phyloP scores from a whole-genome alignment of 2,888 invertebrate genomes.

The Drosophila macrothrix region DNA sequence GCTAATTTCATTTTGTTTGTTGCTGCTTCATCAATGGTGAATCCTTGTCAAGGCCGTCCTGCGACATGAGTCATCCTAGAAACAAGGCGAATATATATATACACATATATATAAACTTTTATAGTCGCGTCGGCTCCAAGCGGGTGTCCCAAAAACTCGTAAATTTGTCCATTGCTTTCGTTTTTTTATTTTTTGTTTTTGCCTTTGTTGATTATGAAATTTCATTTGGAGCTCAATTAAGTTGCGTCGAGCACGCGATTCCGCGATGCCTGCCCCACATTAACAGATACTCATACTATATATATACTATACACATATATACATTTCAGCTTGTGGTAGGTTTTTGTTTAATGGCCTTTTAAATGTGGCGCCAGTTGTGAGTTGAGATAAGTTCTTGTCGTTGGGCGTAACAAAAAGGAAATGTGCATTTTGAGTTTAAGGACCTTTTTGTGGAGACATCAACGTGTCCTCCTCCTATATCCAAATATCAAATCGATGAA shows the following conservation, averaged over 20 bases:
- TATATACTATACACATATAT: slow-evolving; percentile 3
- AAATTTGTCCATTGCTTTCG: slow-evolving; percentile 47
- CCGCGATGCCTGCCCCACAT: slow-evolving; percentile 60
- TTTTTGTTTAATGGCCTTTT: slow-evolving; percentile 57
- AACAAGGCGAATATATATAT: slow-evolving; percentile 8
- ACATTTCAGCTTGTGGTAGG: slow-evolving; percentile 50
- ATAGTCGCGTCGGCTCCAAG: slow-evolving; percentile 51
- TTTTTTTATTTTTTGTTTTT: slow-evolving; percentile 17
- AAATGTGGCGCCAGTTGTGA: slow-evolving; percentile 49
- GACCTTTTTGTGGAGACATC: slow-evolving; percentile 45
- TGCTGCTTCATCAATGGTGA: slow-evolving; percentile 22
- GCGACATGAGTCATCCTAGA: slow-evolving; percentile 49
- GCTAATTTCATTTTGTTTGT: slow-evolving; percentile 51
- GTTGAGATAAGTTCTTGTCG: slow-evolving; percentile 14
- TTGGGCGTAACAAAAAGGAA: slow-evolving; percentile 14
- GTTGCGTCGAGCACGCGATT: slow-evolving; percentile 69
- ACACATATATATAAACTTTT: slow-evolving; percentile 41
- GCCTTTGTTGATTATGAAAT: slow-evolving; percentile 72
- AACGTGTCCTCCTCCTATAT: slow-evolving; percentile 18
- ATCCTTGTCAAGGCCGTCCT: slow-evolving; percentile 52
- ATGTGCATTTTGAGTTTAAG: slow-evolving; percentile 61
- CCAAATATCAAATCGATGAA: slow-evolving; percentile 45
- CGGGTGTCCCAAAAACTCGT: slow-evolving; percentile 44
- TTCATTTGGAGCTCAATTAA: slow-evolving; percentile 75
- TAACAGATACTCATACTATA: slow-evolving; percentile 17